Evolutionary conservation across 1,140 invertebrate genomes (phyloP).

Genomic region (Ganaspis sp.): DNA sequence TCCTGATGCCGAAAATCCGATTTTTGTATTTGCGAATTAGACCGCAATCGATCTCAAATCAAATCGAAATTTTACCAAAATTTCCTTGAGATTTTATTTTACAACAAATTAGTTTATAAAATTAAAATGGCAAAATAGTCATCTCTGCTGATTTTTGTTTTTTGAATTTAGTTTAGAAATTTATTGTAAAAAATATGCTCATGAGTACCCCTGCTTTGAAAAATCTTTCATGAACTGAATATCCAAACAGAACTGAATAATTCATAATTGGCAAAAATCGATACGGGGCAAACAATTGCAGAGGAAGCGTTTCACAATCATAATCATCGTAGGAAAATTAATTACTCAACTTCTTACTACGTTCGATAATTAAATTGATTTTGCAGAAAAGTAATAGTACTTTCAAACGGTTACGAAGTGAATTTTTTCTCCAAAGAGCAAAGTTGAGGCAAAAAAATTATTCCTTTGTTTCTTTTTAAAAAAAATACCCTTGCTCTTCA

Average conservation of each 20-base stretch:
- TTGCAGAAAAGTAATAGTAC: not conserved
- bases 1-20: no score
- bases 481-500: no score
- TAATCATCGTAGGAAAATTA: conserved; percentile 18
- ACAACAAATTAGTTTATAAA: no score
- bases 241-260: not conserved
- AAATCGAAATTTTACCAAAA: no score
- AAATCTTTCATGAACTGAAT: not conserved
- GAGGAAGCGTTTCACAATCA: not conserved
- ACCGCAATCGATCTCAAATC: no score
- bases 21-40: no score
- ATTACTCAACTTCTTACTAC: not conserved
- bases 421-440: not conserved
- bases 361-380: conserved; percentile 1
- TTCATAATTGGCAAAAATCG: not conserved
- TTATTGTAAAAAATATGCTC: no score
- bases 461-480: no score
- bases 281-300: not conserved
- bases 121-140: no score
- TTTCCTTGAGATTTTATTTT: no score
- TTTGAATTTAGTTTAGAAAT: no score
- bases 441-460: not conserved
- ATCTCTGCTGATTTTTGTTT: no score
- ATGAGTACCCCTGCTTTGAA: not conserved
- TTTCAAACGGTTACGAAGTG: not conserved